Conservation (phyloP, 2,113 vertebrate genomes). For the Ochotona curzoniae region DNA sequence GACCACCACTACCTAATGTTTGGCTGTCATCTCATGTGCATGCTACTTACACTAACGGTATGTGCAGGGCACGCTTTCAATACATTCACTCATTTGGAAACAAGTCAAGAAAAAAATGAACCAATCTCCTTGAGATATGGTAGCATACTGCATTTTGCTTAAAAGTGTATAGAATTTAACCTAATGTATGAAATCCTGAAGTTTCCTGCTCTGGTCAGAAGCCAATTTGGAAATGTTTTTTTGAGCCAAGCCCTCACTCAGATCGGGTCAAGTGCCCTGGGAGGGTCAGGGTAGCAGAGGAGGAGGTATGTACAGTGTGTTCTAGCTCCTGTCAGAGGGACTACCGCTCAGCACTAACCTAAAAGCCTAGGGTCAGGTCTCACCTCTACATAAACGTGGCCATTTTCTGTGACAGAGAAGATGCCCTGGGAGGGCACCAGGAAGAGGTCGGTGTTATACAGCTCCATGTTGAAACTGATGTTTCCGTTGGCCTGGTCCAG, state of each 20-base stretch:
- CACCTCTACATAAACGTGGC: slow-evolving; percentile 95
- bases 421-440: slow-evolving; percentile 86
- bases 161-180: slow-evolving; percentile 24
- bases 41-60: not conserved
- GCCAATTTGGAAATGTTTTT: not conserved
- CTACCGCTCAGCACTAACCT: not conserved
- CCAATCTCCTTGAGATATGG: not conserved
- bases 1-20: not conserved
- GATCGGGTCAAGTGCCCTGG: not conserved
- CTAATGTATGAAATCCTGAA: not conserved
- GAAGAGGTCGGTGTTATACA: slow-evolving; percentile 89
- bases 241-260: not conserved
- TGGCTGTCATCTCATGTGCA: not conserved
- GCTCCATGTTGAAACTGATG: slow-evolving; percentile 92
- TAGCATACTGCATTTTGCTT: not conserved
- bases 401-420: slow-evolving; percentile 89
- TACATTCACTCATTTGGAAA: not conserved
- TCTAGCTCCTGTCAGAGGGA: not conserved
- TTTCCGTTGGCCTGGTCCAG: slow-evolving; percentile 82
- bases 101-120: not conserved
- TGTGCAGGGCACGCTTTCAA: not conserved
- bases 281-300: not conserved
- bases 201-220: slow-evolving; percentile 43
- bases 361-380: not conserved
- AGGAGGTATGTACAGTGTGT: not conserved